Evolutionary conservation across 1,140 invertebrate genomes (phyloP).

Genomic region (Zophobas morio): DNA sequence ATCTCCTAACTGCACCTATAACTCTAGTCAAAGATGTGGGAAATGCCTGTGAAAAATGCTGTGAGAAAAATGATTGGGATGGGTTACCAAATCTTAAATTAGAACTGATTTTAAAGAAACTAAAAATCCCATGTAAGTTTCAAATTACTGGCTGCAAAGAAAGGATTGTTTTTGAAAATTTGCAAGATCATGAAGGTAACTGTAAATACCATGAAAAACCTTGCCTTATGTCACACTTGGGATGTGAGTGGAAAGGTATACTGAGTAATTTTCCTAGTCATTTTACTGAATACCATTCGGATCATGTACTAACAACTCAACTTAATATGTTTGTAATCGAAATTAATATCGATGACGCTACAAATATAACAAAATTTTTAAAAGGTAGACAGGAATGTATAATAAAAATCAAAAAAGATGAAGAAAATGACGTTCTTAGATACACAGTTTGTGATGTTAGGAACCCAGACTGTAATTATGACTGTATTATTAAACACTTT

Average conservation of each 20-base stretch:
- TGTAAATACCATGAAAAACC: slow-evolving; percentile 52
- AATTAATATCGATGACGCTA: slow-evolving; percentile 49
- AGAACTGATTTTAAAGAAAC: slow-evolving; percentile 41
- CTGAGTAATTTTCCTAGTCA: slow-evolving; percentile 54
- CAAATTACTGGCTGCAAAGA: slow-evolving; percentile 53
- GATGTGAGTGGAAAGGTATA: slow-evolving; percentile 56
- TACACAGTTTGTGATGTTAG: slow-evolving; percentile 57
- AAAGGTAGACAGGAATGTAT: slow-evolving; percentile 32
- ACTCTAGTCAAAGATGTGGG: slow-evolving; percentile 26
- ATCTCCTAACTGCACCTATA: slow-evolving; percentile 19
- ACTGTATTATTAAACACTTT: slow-evolving; percentile 58
- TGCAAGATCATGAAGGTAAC: slow-evolving; percentile 54
- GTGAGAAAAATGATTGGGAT: slow-evolving; percentile 6
- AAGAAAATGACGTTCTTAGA: slow-evolving; percentile 49
- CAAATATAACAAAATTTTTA: slow-evolving; percentile 12
- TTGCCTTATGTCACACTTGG: slow-evolving; percentile 51
- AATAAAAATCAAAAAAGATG: slow-evolving; percentile 46
- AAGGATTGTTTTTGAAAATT: slow-evolving; percentile 44
- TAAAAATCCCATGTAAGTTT: slow-evolving; percentile 50
- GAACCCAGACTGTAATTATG: slow-evolving; percentile 49
- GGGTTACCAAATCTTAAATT: slow-evolving; percentile 33
- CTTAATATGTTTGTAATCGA: slow-evolving; percentile 54
- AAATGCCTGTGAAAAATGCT: slow-evolving; percentile 25
- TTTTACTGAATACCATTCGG: slow-evolving; percentile 55
- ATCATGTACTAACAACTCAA: slow-evolving; percentile 56